These are phyloP conservation scores for Rhodophaea formosa DNA, from an alignment of 2,888 invertebrate genomes.

Conservation along the genomic window DNA sequence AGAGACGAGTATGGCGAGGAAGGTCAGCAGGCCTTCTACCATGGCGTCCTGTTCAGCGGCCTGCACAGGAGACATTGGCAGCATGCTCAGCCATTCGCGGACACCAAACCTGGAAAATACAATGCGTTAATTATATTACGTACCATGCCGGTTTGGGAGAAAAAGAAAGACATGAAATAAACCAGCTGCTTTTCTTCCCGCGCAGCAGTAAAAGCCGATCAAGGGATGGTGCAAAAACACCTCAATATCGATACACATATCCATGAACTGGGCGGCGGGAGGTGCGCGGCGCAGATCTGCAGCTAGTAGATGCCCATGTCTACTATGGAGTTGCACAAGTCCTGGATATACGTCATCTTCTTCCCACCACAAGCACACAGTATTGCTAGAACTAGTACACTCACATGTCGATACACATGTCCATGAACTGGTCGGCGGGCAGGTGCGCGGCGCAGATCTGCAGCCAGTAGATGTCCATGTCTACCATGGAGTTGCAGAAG, in stretches of 20 bases:
- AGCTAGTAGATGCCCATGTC: slow-evolving; percentile 97
- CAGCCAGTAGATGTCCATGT: slow-evolving; percentile 96
- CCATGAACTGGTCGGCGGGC: slow-evolving; percentile 91
- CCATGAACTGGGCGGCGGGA: slow-evolving; percentile 93
- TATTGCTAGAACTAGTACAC: no score
- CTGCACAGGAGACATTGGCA: slow-evolving; percentile 84
- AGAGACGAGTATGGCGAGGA: slow-evolving; percentile 93
- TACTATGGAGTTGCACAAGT: slow-evolving; percentile 99
- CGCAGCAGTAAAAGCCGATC: no score
- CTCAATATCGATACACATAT: slow-evolving; percentile 94
- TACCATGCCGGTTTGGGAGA: no score
- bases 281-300: slow-evolving; percentile 94
- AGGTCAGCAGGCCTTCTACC: slow-evolving; percentile 95
- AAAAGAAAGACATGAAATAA: no score
- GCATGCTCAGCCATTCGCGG: slow-evolving; percentile 91
- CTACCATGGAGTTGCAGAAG: slow-evolving; percentile 99
- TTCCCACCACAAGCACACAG: no score
- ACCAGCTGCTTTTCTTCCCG: no score
- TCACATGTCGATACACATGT: slow-evolving; percentile 93
- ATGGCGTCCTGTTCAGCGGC: slow-evolving; percentile 94
- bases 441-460: slow-evolving; percentile 96
- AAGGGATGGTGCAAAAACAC: no score
- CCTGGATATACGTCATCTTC: slow-evolving; percentile 99
- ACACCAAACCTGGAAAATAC: slow-evolving; percentile 87
- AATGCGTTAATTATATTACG: neutral